These are phyloP conservation scores for Zaprionus lachaisei DNA, from an alignment of 1,140 invertebrate species.

Conservation along the genomic window DNA sequence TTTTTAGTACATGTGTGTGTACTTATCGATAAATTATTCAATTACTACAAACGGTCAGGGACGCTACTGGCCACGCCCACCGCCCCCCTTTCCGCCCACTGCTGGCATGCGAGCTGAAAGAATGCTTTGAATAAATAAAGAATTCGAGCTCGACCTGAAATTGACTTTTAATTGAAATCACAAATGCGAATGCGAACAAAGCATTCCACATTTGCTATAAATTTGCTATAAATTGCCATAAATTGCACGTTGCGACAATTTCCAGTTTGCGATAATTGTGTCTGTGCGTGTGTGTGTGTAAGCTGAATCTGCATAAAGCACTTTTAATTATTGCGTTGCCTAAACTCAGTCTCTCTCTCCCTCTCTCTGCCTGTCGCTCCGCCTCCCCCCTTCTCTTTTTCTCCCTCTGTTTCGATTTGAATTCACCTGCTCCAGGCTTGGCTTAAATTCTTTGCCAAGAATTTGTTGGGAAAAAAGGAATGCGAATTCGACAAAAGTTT, in stretches of 20 bases:
- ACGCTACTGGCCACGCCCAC: neutral
- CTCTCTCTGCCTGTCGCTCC: neutral
- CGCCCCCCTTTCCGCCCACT: too few species aligned
- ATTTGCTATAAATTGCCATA: conserved; percentile 3
- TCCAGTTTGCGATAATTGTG: conserved; percentile 1
- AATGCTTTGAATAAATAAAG: conserved; percentile 11
- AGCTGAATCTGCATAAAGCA: neutral
- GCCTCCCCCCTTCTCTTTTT: too few species aligned
- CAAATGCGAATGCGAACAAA: neutral
- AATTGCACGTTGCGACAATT: neutral
- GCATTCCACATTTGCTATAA: neutral
- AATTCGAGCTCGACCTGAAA: neutral
- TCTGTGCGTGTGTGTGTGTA: neutral
- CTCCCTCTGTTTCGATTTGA: neutral
- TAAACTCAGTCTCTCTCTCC: neutral
- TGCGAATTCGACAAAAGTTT: neutral
- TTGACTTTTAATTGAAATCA: conserved; percentile 9
- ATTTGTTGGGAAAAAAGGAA: neutral
- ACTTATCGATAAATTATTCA: conserved; percentile 17
- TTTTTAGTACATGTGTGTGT: conserved; percentile 1
- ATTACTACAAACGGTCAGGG: neutral
- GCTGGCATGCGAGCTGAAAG: neutral
- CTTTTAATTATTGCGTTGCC: conserved; percentile 1
- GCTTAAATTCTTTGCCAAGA: conserved; percentile 6
- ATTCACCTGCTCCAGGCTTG: neutral